These are phyloP conservation scores for Capromys pilorides DNA, from an alignment of 2,797 vertebrate species.

Conservation along the genomic window DNA sequence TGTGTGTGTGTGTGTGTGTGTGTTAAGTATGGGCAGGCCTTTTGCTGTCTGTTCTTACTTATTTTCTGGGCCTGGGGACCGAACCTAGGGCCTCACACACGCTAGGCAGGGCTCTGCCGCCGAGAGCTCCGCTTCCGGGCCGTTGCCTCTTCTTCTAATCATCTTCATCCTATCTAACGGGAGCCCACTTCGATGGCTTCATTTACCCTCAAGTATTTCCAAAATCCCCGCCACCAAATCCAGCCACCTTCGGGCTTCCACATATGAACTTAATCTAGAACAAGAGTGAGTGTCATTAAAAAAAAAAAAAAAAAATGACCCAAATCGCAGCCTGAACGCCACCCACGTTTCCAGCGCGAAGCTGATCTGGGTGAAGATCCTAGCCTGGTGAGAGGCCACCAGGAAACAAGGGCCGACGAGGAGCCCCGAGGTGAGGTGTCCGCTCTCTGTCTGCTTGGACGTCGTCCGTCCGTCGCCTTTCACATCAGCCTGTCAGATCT, in stretches of 20 bases:
- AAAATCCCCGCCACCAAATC: neutral
- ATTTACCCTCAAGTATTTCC: neutral
- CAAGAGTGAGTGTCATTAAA: neutral
- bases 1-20: neutral
- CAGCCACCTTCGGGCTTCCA: neutral
- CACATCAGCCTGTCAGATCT: slow-evolving; percentile 50
- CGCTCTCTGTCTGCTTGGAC: slow-evolving; percentile 31
- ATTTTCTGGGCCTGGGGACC: neutral
- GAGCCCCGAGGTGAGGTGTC: slow-evolving; percentile 54
- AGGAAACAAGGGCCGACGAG: slow-evolving; percentile 22
- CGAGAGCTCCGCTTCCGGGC: no score
- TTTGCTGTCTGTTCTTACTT: neutral
- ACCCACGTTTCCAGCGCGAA: neutral
- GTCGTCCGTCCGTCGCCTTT: slow-evolving; percentile 63
- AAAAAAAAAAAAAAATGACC: neutral
- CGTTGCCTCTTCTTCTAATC: neutral
- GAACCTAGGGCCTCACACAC: neutral
- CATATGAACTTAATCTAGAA: neutral
- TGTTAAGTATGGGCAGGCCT: neutral
- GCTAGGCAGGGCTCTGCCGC: neutral
- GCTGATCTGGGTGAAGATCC: neutral
- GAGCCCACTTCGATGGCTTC: neutral
- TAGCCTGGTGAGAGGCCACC: neutral
- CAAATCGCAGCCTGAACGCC: neutral
- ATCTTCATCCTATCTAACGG: neutral